Evolutionary conservation across 1,140 invertebrate genomes (phyloP).

Genomic region (Liolophura sinensis): DNA sequence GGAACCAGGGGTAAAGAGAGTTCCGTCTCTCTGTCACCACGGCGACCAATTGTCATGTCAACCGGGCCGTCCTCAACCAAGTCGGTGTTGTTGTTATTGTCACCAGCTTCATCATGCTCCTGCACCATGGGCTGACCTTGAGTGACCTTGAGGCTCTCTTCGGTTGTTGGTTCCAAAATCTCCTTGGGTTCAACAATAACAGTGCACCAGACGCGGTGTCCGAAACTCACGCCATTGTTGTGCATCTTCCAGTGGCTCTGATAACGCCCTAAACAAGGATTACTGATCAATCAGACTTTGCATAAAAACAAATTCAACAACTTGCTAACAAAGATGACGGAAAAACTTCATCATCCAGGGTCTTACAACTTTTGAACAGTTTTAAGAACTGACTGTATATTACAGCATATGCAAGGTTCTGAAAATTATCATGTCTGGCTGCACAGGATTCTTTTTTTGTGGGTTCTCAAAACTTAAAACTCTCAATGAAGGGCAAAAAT

Average conservation of each 20-base stretch:
- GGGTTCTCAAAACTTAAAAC: too few species aligned
- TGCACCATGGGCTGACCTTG: too few species aligned
- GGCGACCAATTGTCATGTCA: too few species aligned
- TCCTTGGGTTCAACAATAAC: constrained; percentile 42
- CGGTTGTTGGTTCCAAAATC: constrained; percentile 28
- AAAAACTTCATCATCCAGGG: constrained; percentile 1
- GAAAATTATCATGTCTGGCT: too few species aligned
- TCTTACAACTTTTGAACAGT: not conserved
- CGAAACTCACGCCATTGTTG: constrained; percentile 49
- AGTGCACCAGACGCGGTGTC: constrained; percentile 53
- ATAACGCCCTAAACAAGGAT: constrained; percentile 40
- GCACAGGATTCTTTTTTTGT: too few species aligned
- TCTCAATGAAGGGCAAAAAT: too few species aligned
- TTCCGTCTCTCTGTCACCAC: too few species aligned
- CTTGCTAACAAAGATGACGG: not conserved
- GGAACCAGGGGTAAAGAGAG: too few species aligned
- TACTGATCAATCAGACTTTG: constrained; percentile 17
- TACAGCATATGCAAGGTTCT: not conserved
- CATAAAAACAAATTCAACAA: constrained; percentile 3
- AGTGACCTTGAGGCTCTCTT: constrained; percentile 23
- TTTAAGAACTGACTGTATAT: too few species aligned
- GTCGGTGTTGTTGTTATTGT: too few species aligned
- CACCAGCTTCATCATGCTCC: too few species aligned
- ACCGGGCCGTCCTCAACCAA: too few species aligned
- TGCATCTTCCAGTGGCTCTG: constrained; percentile 56